Conservation (phyloP, 53 echinoderm and acorn worm genomes). For the Hippasteria phrygiana region DNA sequence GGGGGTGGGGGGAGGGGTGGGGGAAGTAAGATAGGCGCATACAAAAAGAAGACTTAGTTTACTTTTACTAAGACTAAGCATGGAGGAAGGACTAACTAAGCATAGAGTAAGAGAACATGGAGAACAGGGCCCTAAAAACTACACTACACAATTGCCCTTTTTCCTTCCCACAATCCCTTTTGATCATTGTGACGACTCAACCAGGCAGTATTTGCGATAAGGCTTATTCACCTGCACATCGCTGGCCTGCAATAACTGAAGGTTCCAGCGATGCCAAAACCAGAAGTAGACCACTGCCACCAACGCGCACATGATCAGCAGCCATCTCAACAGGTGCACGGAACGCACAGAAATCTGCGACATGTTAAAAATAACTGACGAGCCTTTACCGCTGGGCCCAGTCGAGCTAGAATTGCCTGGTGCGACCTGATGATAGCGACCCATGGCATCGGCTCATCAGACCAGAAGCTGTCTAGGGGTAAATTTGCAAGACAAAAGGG, state of each 20-base stretch:
- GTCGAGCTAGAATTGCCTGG: neutral
- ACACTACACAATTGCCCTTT: no score
- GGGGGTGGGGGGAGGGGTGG: no score
- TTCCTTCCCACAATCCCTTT: no score
- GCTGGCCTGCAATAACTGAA: constrained; percentile 25
- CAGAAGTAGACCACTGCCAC: constrained; percentile 52
- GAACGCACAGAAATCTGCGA: constrained; percentile 78
- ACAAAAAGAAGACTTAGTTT: no score
- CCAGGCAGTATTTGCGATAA: no score
- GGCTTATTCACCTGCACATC: constrained; percentile 5
- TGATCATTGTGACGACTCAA: no score
- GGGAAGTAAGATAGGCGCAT: no score
- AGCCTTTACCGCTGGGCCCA: neutral
- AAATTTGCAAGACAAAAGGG: constrained; percentile 8
- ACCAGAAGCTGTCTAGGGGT: neutral
- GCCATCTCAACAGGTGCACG: constrained; percentile 87
- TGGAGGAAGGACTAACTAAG: no score
- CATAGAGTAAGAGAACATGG: no score
- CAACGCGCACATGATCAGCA: constrained; percentile 51
- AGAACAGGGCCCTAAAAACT: no score
- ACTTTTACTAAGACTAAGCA: no score
- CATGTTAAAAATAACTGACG: constrained; percentile 58
- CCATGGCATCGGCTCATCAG: neutral
- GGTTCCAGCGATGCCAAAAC: constrained; percentile 71
- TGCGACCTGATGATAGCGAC: neutral